Conservation (phyloP, 2,888 invertebrate species). For the Lepas anatifera region DNA sequence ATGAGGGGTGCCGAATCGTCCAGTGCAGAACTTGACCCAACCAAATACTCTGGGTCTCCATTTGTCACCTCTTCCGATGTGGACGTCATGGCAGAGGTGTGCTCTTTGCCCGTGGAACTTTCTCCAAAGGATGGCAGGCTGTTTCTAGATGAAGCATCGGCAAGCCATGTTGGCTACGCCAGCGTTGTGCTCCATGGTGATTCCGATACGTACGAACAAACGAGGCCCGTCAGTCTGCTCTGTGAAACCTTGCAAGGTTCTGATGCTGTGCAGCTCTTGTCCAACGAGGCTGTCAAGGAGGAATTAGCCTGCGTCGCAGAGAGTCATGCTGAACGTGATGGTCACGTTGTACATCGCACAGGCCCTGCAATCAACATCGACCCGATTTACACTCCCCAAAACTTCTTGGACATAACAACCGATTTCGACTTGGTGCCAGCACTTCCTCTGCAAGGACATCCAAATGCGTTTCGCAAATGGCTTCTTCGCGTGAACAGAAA, state of each 20-base stretch:
- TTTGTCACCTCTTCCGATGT: background rate
- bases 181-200: background rate
- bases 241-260: background rate
- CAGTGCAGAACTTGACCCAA: background rate
- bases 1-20: background rate
- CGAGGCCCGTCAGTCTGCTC: background rate
- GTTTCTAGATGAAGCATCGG: background rate
- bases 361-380: background rate
- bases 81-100: background rate
- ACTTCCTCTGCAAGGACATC: background rate
- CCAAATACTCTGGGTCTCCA: too few species aligned
- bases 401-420: background rate
- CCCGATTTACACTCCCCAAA: background rate
- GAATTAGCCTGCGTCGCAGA: background rate
- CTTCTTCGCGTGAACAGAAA: background rate
- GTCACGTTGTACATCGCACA: background rate
- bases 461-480: background rate
- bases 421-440: background rate
- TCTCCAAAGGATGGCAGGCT: background rate
- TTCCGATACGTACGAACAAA: background rate
- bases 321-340: background rate
- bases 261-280: background rate
- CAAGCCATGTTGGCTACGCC: background rate
- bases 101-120: background rate
- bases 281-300: background rate